phyloP scores from a whole-genome alignment of 2,888 invertebrate genomes.

The Lysandra coridon region DNA sequence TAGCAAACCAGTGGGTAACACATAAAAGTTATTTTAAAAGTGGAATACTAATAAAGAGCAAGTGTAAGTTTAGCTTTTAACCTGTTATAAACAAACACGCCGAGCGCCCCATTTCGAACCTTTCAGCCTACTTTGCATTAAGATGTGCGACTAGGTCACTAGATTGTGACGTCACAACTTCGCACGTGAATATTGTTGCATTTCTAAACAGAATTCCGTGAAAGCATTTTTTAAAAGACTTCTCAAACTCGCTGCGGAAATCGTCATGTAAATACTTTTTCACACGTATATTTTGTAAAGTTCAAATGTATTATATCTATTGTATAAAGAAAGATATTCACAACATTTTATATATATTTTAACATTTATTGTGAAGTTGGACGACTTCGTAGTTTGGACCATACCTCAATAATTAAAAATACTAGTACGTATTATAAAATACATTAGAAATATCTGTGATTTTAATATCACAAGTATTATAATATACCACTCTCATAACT shows the following conservation, averaged over 20 bases:
- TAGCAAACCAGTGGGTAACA: neutral
- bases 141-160: constrained; percentile 35
- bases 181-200: constrained; percentile 17
- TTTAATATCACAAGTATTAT: too few species aligned
- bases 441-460: too few species aligned
- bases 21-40: neutral
- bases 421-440: too few species aligned
- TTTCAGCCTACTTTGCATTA: constrained; percentile 40
- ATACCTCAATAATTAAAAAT: too few species aligned
- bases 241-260: neutral
- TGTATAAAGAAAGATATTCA: neutral
- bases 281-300: neutral
- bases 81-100: constrained; percentile 32
- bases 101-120: constrained; percentile 34
- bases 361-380: too few species aligned
- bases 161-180: constrained; percentile 33
- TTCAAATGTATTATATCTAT: neutral
- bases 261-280: neutral
- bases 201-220: constrained; percentile 16
- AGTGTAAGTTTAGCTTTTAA: constrained; percentile 28
- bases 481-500: too few species aligned
- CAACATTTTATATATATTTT: too few species aligned
- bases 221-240: neutral
- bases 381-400: too few species aligned
- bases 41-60: constrained; percentile 15